Evolutionary conservation across 1,140 invertebrate species (phyloP), one percentile per base, ranked within the genome.

Genomic region (Heliothis virescens): DNA sequence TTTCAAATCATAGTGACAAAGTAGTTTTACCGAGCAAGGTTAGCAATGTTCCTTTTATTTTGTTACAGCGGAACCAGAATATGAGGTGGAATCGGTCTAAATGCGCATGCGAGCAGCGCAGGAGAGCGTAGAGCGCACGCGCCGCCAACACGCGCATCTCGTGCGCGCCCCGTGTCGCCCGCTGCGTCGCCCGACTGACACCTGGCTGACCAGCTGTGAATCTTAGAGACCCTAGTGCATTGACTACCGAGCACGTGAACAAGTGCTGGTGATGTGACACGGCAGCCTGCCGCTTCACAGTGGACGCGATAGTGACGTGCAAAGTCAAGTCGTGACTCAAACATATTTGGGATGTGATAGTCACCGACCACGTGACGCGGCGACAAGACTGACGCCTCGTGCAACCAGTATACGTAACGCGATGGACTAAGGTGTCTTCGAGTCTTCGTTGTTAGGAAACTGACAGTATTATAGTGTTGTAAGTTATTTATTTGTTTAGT

Each of bases 1-100:
- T 48, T 60, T n/a, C 60, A 47, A 74, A 47, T 26, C 55, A 74
- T 53, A 71, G 67, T 53, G 67, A 71, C 67, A 53, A 71, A 71
- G 48, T 67, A 67, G 62, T 71, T 71, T 21, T 74, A 3, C n/a
- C 29, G 53, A 57, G 21, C 63, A 69, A 57, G 26, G 34, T 67
- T 78, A 21, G 41, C 74, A 76, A 65, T 67, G 52, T 57, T 73
- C 26, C 67, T 34, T 79, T 67, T 80, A 12, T 73, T 63, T 83
- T 92, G 89, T 92, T 93, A 87, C 86, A 94, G 93, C 85, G 87
- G 87, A 92, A 87, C 85, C 86, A 83, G 87, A 91, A 89, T 90
- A 89, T 93, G 92, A 89, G 85, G 89, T 94, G 93, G 93, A 94
- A 94, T 88, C 87, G 91, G 71, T 91, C 85, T 89, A 93, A 92